Evolutionary conservation across 2,113 vertebrate species (phyloP).

Genomic region (Calyptomena viridis): DNA sequence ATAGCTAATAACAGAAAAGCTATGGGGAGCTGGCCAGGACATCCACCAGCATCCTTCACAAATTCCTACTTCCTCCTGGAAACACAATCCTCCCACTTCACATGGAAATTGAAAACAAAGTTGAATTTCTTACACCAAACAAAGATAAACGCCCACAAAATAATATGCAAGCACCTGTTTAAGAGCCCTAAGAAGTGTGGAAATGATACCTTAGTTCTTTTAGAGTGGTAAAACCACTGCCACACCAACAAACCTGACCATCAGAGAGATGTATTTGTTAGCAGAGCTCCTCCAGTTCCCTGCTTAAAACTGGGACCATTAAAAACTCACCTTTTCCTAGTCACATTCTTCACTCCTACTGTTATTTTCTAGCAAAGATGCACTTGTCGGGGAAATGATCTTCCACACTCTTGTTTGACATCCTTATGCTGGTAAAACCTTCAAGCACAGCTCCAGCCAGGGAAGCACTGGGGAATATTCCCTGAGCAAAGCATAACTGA

Average conservation of each 20-base stretch:
- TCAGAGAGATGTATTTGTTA: background rate
- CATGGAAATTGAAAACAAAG: background rate
- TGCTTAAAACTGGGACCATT: background rate
- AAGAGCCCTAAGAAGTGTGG: background rate
- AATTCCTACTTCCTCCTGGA: background rate
- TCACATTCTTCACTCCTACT: background rate
- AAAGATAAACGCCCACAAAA: background rate
- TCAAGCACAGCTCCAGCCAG: background rate
- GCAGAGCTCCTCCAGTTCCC: background rate
- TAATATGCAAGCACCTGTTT: background rate
- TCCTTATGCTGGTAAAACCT: background rate
- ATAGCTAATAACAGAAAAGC: background rate
- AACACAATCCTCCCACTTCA: background rate
- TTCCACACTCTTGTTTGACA: background rate
- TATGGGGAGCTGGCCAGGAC: background rate
- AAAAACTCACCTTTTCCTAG: background rate
- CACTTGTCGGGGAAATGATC: background rate
- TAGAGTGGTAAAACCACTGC: background rate
- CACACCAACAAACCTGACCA: background rate
- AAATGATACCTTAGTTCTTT: background rate
- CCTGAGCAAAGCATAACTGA: background rate
- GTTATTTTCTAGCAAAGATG: background rate
- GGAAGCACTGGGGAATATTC: background rate
- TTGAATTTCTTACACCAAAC: background rate
- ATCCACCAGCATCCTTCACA: background rate